Base-by-base conservation (phyloP, 2,888 invertebrate species). In the Cepaea hortensis region DNA sequence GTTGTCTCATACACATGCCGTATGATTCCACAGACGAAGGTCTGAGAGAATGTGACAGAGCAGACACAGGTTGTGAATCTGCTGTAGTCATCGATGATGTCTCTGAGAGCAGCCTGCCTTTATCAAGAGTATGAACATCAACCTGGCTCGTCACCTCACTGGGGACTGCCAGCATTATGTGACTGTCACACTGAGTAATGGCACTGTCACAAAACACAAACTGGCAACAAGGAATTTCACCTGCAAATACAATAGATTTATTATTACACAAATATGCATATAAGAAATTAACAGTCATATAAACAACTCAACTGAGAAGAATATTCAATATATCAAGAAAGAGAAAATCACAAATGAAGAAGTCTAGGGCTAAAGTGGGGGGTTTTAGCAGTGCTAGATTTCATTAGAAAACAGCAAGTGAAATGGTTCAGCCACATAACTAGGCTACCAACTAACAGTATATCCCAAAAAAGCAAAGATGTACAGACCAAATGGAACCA, bases 1-100 rank as follows among this genome's bases (percentile, higher is more conserved):
- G 73, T 1, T 91, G 90, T 76, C 87, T 84, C 92, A 92, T 92
- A 83, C 92, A 92, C 91, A 93, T 91, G 15, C 92, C 92, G 84
- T 88, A 82, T 70, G 87, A 79, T 35, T 70, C 86, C 9, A 48
- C 55, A 48, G 68, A 65, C 18, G 55, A 9, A 70, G 88, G 87
- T 35, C 68, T 72, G n/a, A 89, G 48, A 13, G 70, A 73, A 50
- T 65, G 81, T 46, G 82, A 50, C 2, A 20, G 15, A 48, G 62
- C 48, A 50, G 61, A 75, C 20, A 61, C 1, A 4, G 61, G 68
- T 20, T 3, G 46, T 70, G 61, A n/a, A 50, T 72, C 23, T 76
- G 5, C 46, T 23, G 62, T 88, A 85, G 73, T 72, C 83, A 62
- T 88, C 84, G n/a, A 20, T 81, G 70, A 11, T 55, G 68, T 70